Evolutionary conservation across 2,888 invertebrate species (phyloP).

Genomic region (Agapostemon virescens): DNA sequence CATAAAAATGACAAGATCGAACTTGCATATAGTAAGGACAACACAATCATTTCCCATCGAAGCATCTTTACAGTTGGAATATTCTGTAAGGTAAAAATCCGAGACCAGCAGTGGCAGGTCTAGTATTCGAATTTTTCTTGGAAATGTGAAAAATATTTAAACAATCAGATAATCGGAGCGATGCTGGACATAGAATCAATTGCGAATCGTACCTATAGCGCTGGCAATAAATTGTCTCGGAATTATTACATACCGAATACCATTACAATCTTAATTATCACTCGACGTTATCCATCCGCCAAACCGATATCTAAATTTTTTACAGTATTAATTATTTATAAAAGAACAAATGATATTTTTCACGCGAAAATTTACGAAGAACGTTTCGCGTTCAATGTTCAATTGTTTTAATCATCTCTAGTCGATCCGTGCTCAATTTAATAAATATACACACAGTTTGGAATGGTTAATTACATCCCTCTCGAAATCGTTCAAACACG

Average conservation of each 20-base stretch:
- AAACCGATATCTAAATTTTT: not conserved
- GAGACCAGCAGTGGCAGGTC: not conserved
- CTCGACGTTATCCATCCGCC: not conserved
- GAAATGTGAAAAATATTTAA: not conserved
- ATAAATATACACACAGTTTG: not conserved
- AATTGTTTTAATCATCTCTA: not conserved
- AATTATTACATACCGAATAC: constrained; percentile 1
- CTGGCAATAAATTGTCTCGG: constrained; percentile 21
- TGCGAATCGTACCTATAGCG: constrained; percentile 15
- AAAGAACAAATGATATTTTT: not conserved
- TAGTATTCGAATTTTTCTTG: not conserved
- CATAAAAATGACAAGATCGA: not conserved
- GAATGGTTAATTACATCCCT: not conserved
- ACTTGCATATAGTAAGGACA: not conserved
- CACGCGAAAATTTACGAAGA: not conserved
- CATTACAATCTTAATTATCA: not conserved
- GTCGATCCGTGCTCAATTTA: not conserved
- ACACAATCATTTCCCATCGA: not conserved
- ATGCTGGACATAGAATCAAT: not conserved
- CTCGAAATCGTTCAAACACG: not conserved
- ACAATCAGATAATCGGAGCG: not conserved
- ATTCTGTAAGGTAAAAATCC: constrained; percentile 1
- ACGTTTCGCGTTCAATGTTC: not conserved
- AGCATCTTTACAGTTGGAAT: not conserved
- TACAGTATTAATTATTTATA: not conserved